Evolutionary conservation across 2,888 invertebrate species (phyloP).

Genomic region (Protophormia terraenovae): DNA sequence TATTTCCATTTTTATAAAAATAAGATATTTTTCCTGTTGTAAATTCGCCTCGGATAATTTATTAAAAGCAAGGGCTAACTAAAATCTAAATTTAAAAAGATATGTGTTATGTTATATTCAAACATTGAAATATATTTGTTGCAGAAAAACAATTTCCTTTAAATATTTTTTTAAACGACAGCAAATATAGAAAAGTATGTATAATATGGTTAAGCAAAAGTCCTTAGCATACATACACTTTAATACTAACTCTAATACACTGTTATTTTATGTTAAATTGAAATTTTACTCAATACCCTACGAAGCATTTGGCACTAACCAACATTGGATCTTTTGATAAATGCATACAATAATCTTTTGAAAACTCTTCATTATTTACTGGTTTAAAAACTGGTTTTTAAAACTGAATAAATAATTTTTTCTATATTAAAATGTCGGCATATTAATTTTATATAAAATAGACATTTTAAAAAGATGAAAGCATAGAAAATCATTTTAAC

Average conservation of each 20-base stretch:
- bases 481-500: background rate
- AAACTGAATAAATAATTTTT: too few relatives aligned
- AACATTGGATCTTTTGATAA: background rate
- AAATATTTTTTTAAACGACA: background rate
- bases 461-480: background rate
- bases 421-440: too few relatives aligned
- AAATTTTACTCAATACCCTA: background rate
- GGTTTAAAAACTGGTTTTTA: too few relatives aligned
- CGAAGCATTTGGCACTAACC: background rate
- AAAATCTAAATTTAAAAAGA: too few relatives aligned
- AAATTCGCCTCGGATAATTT: too few relatives aligned
- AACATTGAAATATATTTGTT: background rate
- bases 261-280: slow-evolving; percentile 4
- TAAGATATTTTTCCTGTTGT: too few relatives aligned
- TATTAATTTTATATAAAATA: background rate
- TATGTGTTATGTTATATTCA: background rate
- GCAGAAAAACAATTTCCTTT: slow-evolving; percentile 34
- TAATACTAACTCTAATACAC: background rate
- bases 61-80: too few relatives aligned
- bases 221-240: background rate
- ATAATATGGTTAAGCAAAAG: background rate
- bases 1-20: too few relatives aligned
- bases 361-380: background rate
- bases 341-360: background rate
- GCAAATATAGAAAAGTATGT: background rate